Evolutionary conservation across 2,888 invertebrate species (phyloP).

Genomic region (Allygus modestus): DNA sequence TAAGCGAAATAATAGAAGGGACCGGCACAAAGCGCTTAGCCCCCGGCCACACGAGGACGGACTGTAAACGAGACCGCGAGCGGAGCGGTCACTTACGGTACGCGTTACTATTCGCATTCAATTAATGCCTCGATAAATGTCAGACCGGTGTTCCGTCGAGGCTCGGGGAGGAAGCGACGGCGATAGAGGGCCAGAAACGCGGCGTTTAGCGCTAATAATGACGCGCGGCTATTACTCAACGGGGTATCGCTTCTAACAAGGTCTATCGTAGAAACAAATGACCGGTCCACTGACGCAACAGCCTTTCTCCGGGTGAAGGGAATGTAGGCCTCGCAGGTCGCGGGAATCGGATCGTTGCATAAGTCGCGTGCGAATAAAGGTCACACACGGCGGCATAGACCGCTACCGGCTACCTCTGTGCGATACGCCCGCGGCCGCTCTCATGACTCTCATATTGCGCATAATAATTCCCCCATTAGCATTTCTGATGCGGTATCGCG

Average conservation of each 20-base stretch:
- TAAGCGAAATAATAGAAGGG: slow-evolving; percentile 41
- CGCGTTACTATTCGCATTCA: slow-evolving; percentile 48
- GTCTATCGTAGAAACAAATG: slow-evolving; percentile 48
- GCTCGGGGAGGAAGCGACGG: slow-evolving; percentile 30
- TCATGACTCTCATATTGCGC: slow-evolving; percentile 32
- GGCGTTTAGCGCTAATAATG: slow-evolving; percentile 52
- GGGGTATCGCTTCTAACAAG: slow-evolving; percentile 52
- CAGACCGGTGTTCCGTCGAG: slow-evolving; percentile 34
- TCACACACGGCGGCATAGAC: slow-evolving; percentile 4
- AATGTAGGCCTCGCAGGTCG: slow-evolving; percentile 51
- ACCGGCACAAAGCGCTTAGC: neutral
- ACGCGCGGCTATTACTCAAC: slow-evolving; percentile 44
- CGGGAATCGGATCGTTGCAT: slow-evolving; percentile 44
- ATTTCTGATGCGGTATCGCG: slow-evolving; percentile 40
- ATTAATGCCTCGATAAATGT: slow-evolving; percentile 54
- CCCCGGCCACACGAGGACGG: slow-evolving; percentile 9
- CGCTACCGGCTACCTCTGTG: neutral
- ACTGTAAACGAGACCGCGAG: slow-evolving; percentile 40
- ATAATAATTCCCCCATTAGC: slow-evolving; percentile 42
- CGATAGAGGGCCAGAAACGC: slow-evolving; percentile 22
- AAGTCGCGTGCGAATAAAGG: slow-evolving; percentile 52
- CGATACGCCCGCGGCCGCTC: neutral
- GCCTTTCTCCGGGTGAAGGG: slow-evolving; percentile 55
- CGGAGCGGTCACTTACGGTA: neutral
- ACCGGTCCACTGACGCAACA: slow-evolving; percentile 38